phyloP scores from a whole-genome alignment of 2,113 vertebrate species.

The Nanger granti region DNA sequence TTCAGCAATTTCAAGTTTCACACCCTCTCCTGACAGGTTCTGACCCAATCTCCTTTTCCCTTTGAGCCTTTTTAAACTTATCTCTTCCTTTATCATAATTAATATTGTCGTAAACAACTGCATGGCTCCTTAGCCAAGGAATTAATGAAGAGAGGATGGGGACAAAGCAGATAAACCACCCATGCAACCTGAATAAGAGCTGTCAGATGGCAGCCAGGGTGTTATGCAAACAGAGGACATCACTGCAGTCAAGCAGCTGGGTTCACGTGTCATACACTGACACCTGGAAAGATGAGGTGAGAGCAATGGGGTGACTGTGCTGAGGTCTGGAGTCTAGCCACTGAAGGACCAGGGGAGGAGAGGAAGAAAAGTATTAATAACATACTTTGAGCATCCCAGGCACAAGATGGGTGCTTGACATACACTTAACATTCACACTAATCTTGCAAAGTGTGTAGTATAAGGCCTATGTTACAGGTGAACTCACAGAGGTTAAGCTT shows the following conservation, averaged over 20 bases:
- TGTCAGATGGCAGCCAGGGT: not conserved
- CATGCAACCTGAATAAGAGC: not conserved
- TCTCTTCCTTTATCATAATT: not conserved
- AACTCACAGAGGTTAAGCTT: not conserved
- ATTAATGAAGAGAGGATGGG: not conserved
- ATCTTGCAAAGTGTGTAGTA: not conserved
- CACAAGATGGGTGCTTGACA: not conserved
- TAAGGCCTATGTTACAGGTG: not conserved
- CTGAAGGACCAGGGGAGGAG: not conserved
- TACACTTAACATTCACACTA: not conserved
- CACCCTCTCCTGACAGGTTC: not conserved
- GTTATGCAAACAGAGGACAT: not conserved
- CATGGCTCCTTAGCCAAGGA: not conserved
- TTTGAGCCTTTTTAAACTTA: not conserved
- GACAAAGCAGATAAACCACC: not conserved
- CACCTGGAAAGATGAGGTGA: not conserved
- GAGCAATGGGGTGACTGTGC: not conserved
- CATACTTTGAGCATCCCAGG: not conserved
- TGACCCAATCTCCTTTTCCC: not conserved
- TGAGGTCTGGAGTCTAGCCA: not conserved
- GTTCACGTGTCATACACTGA: fast-evolving
- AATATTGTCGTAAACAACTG: not conserved
- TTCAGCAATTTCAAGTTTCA: not conserved
- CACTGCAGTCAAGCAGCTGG: too few relatives aligned
- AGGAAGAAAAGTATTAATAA: not conserved